Evolutionary conservation across 2,888 invertebrate genomes (phyloP), one percentile per base, ranked within the genome.

Genomic region (Panzeria rudis): DNA sequence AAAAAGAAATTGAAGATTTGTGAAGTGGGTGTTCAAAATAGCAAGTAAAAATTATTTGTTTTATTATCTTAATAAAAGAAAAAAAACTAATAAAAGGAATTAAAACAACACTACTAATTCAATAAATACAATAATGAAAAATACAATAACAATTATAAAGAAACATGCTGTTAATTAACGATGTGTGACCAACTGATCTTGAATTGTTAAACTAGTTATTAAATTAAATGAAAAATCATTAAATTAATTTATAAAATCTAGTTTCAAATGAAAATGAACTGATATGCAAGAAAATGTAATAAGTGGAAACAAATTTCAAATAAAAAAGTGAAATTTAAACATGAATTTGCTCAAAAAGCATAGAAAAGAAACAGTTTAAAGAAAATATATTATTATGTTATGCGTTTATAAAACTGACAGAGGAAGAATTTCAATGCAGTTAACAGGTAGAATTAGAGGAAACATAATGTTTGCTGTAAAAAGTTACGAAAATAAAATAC

Each of bases 181-280:
- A 85, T 71, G 85, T 78, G 71, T 82, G 75, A 78, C 61, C n/a
- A 32, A 72, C 68, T 78, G 78, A 82, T 79, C 82, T 85, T 69
- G 69, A 75, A 85, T 44, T 66, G 44, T 64, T 59, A 72, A 69
- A 81, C 59, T 13, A 61, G 29, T 66, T 59, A 80, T 59, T 81
- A 80, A 84, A 79, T 79, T 64, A 76, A 79, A 76, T 38, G 61
- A 72, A 61, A 77, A 47, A 64, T 38, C 29, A 69, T 59, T 61
- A 68, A 56, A 66, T 56, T 47, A 68, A 59, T 77, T 50, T 68
- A n/a, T 54, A 23, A 68, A 59, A n/a, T 47, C 32, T 68, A 66
- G 47, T 59, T 77, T 56, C 11, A 59, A 78, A 68, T 41, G 68
- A 78, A 78, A 69, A 61, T 62, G 69, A 78, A 78, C 41, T 69